Conservation (phyloP, 2,888 invertebrate genomes). For the Globia sparganii region DNA sequence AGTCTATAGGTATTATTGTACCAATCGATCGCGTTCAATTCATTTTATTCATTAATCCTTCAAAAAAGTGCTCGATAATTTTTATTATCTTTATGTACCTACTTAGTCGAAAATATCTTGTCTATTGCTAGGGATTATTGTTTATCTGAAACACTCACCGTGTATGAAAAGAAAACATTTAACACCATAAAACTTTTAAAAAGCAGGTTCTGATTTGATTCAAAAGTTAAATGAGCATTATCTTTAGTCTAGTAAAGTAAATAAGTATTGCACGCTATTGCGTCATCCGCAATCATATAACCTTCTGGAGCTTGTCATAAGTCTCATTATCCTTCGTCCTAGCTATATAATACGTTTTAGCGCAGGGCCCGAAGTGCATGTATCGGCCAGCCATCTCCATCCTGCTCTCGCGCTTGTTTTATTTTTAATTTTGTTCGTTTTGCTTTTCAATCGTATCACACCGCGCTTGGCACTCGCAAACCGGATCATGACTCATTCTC, state of each 20-base stretch:
- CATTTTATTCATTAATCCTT: not conserved
- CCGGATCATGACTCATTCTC: slow-evolving; percentile 66
- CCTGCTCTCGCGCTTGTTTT: slow-evolving; percentile 62
- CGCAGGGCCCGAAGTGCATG: slow-evolving; percentile 22
- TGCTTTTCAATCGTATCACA: slow-evolving; percentile 67
- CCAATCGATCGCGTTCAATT: not conserved
- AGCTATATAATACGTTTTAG: slow-evolving; percentile 58
- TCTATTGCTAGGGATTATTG: not conserved
- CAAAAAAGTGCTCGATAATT: not conserved
- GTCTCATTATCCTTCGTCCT: slow-evolving; percentile 62
- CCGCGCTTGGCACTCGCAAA: slow-evolving; percentile 65
- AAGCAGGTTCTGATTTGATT: not conserved
- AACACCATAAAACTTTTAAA: not conserved
- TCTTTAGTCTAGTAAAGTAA: slow-evolving; percentile 40
- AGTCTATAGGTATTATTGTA: not conserved
- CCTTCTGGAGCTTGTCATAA: slow-evolving; percentile 50
- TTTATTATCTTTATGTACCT: no score
- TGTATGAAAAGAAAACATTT: not conserved
- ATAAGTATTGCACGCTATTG: slow-evolving; percentile 65
- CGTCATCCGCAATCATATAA: slow-evolving; percentile 58
- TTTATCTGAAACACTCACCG: not conserved
- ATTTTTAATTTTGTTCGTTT: slow-evolving; percentile 67
- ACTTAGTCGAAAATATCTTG: not conserved
- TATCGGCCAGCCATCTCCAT: slow-evolving; percentile 65
- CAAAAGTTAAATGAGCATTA: slow-evolving; percentile 24